Base-by-base conservation (phyloP, 2,888 invertebrate genomes). In the Dolichomitus sp. region DNA sequence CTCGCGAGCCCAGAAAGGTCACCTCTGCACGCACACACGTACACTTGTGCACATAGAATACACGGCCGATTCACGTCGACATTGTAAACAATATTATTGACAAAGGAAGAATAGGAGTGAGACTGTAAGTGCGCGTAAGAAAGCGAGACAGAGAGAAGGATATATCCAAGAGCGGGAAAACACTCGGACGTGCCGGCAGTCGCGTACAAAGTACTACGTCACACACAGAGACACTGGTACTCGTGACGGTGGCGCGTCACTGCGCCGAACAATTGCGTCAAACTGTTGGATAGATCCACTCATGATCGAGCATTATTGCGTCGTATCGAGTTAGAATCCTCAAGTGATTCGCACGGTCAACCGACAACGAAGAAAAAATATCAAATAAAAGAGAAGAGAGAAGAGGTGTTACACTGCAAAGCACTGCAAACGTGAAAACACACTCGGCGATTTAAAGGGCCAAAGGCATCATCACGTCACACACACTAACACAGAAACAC, bases 201-300 rank as follows among this genome's bases (percentile, higher is more conserved):
- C 73, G 30, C 73, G 73, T 33, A 61, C 73, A 48, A 73, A 19
- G 33, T n/a, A n/a, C 37, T 69, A 78, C 77, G 81, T 81, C 81
- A 81, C 75, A 42, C n/a, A n/a, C 57, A 2, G 33, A 30, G 30
- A 17, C 9, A 57, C 57, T 57, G 61, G 63, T 66, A 65, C 81
- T 78, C 78, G 81, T 78, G 78, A 78, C 74, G 68, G 74, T 79
- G 76, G 76, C 80, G 80, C 83, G 83, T 80, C 76, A 77, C 76
- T 69, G 80, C 82, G 74, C 54, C 78, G 57, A 72, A 79, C 76
- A 74, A 80, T 83, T 80, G 83, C 83, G 80, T 83, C 80, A 80
- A 83, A 70, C 76, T 42, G 27, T 69, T 66, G 45, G 57, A 66
- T 45, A 42, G 74, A 76, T 76, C 59, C 59, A 45, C 40, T 72